Evolutionary conservation across 2,113 vertebrate species (phyloP).

Genomic region (Apteryx owenii): DNA sequence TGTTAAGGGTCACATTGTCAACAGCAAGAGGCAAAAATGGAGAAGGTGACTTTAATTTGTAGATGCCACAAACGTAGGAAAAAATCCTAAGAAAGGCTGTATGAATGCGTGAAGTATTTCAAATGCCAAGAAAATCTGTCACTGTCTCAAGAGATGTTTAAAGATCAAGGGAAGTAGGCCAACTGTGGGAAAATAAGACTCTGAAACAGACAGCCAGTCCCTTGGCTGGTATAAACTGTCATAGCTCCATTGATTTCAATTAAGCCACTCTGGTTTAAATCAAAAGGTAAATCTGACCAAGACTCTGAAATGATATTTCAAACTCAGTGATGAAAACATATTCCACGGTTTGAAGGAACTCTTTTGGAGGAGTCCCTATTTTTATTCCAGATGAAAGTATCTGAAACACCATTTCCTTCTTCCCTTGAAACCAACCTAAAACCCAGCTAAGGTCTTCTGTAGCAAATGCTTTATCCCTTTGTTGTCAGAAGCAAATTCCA

Average conservation of each 20-base stretch:
- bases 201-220: background rate
- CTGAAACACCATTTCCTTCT: slow-evolving; percentile 2
- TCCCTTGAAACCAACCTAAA: slow-evolving; percentile 16
- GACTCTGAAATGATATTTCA: slow-evolving; percentile 20
- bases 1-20: background rate
- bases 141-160: background rate
- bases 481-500: slow-evolving; percentile 25
- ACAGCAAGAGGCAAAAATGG: background rate
- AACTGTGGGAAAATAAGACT: slow-evolving; percentile 28
- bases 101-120: background rate
- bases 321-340: slow-evolving; percentile 24
- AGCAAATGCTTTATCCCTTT: background rate
- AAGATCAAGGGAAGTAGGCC: background rate
- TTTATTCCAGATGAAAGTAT: slow-evolving; percentile 7
- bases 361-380: background rate
- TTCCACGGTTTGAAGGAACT: background rate
- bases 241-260: slow-evolving; percentile 30
- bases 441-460: background rate
- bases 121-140: background rate
- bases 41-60: background rate
- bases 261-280: slow-evolving; percentile 30
- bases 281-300: slow-evolving; percentile 7
- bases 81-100: background rate
- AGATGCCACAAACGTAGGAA: background rate
- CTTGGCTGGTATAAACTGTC: slow-evolving; percentile 16